phyloP scores from a whole-genome alignment of 2,888 invertebrate genomes.

The Elysia crispata region DNA sequence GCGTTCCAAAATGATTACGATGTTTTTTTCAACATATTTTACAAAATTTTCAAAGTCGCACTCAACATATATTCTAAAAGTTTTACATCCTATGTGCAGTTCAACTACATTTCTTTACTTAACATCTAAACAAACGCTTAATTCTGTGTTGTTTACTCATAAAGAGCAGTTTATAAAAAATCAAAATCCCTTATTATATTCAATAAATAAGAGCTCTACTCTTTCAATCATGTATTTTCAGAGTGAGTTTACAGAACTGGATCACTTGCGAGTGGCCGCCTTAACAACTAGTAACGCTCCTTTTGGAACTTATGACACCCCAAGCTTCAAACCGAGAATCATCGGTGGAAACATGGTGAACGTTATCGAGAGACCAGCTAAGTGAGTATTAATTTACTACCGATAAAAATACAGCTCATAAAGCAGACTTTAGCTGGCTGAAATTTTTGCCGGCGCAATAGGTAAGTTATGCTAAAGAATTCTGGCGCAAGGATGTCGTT shows the following conservation, averaged over 20 bases:
- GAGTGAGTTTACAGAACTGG: slow-evolving; percentile 60
- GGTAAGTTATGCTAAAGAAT: too few species aligned
- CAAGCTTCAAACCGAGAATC: slow-evolving; percentile 63
- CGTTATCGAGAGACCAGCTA: slow-evolving; percentile 58
- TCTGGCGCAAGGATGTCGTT: too few species aligned
- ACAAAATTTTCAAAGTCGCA: too few species aligned
- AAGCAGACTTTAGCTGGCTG: not conserved
- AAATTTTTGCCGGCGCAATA: not conserved
- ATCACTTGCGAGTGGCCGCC: slow-evolving; percentile 55
- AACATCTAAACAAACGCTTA: too few species aligned
- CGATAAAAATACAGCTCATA: not conserved
- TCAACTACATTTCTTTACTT: too few species aligned
- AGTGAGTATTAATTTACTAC: slow-evolving; percentile 51
- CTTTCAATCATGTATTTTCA: slow-evolving; percentile 46
- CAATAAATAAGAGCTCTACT: not conserved
- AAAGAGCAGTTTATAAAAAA: not conserved
- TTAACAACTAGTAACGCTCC: slow-evolving; percentile 64
- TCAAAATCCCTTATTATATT: not conserved
- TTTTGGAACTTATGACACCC: slow-evolving; percentile 69
- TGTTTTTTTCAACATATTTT: too few species aligned
- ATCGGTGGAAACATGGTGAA: slow-evolving; percentile 65
- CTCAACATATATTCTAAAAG: too few species aligned
- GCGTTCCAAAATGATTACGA: too few species aligned
- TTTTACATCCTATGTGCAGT: too few species aligned
- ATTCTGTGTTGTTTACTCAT: too few species aligned